Percentiles rank a stretch among this genome's conserved stretches.
Evolutionary conservation across 2,888 invertebrate genomes (phyloP).

Genomic region (Eupsilia transversa): DNA sequence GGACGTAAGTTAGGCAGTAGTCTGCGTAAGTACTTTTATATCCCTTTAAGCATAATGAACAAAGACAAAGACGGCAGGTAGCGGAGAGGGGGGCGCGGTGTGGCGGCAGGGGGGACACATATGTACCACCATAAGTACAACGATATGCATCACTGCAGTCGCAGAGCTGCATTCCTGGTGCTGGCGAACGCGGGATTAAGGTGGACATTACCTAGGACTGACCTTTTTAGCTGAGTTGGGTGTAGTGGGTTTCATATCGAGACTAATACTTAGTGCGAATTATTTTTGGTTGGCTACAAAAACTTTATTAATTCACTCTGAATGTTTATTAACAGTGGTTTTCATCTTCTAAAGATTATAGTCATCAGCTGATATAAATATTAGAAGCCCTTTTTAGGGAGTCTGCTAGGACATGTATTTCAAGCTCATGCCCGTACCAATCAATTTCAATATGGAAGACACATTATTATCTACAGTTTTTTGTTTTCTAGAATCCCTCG

Average conservation of each 20-base stretch:
- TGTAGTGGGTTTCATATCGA: background rate
- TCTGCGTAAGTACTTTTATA: constrained; percentile 66
- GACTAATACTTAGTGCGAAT: background rate
- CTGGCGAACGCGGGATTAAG: constrained; percentile 73
- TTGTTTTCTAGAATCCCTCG: too few species aligned
- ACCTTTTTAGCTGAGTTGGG: background rate
- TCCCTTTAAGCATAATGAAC: constrained; percentile 78
- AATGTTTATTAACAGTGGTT: background rate
- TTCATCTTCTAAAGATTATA: background rate
- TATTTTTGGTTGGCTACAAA: background rate
- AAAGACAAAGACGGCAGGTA: constrained; percentile 84
- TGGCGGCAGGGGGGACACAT: constrained; percentile 69
- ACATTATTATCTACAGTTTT: too few species aligned
- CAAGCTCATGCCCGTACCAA: too few species aligned
- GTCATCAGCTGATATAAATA: background rate
- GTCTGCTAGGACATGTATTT: background rate
- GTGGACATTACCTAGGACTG: constrained; percentile 73
- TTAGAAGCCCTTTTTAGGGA: background rate
- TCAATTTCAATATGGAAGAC: too few species aligned
- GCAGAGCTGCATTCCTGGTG: constrained; percentile 87
- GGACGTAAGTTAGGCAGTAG: constrained; percentile 38
- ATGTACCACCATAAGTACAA: constrained; percentile 85
- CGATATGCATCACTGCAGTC: constrained; percentile 90
- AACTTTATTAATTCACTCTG: background rate
- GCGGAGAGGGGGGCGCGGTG: constrained; percentile 57